These are phyloP conservation scores for Dinomys branickii DNA, from an alignment of 2,113 vertebrate species.

Conservation along the genomic window DNA sequence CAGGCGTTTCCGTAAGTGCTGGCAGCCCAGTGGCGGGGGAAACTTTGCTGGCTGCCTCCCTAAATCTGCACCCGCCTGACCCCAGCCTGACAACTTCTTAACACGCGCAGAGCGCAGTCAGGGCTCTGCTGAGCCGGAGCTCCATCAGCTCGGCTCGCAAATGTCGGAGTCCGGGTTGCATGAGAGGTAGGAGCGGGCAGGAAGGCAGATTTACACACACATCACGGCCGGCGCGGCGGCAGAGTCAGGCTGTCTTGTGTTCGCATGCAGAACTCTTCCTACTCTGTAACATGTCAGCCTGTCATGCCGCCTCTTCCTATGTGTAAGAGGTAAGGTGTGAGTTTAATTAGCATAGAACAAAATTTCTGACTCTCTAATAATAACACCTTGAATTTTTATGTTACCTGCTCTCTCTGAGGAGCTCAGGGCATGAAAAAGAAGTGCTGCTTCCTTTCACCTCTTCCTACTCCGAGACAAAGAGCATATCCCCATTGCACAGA, in stretches of 20 bases:
- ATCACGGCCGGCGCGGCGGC: background rate
- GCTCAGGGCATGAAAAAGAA: constrained; percentile 1
- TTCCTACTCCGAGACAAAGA: background rate
- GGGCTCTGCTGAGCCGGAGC: background rate
- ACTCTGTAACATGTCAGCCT: constrained; percentile 59
- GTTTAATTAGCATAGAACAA: constrained; percentile 81
- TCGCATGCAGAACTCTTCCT: constrained; percentile 38
- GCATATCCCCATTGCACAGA: background rate
- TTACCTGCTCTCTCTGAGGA: constrained; percentile 73
- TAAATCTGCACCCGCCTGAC: constrained; percentile 59
- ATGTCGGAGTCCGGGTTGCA: background rate
- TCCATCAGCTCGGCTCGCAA: background rate
- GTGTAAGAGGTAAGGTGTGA: constrained; percentile 79
- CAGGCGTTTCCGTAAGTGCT: background rate
- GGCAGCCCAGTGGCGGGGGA: constrained; percentile 7
- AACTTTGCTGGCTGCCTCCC: constrained; percentile 20
- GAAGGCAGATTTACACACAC: constrained; percentile 39
- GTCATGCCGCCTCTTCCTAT: constrained; percentile 64
- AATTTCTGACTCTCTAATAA: constrained; percentile 80
- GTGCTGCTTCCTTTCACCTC: background rate
- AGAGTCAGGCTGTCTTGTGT: constrained; percentile 64
- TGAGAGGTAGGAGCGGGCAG: background rate
- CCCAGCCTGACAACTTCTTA: constrained; percentile 52
- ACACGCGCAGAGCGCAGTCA: background rate
- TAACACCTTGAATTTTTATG: constrained; percentile 81